Base-by-base conservation (phyloP, 2,113 vertebrate genomes). In the Hyaena hyaena region DNA sequence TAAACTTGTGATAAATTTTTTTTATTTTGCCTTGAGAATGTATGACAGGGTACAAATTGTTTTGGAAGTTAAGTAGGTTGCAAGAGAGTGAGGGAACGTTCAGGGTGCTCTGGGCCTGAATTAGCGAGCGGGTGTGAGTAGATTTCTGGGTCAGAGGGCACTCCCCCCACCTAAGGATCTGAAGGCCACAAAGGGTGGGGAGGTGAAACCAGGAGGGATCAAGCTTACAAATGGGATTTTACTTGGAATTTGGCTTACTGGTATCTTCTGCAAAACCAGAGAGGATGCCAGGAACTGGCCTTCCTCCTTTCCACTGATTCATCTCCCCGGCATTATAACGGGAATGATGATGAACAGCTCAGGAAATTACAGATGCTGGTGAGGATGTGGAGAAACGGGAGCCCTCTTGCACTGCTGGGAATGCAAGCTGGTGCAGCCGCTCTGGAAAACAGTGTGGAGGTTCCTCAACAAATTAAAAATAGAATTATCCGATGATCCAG, bases 71-170 rank as follows among this genome's bases (percentile, higher is more conserved):
- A 31, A 31, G 4, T 16, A 0, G 3, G 39, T 65, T 14, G 31
- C 19, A 8, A 2, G 7, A 2, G 65, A 33, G 10, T 2, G 4
- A 2, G 12, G 1, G 5, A 14, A n/a, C 1, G 23, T 1, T 8
- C 21, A 55, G 8, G 16, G 5, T 4, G 5, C 17, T 1, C 35
- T 39, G 0, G 0, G 2, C 15, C 84, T 58, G 68, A 50, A 7
- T 55, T 1, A 4, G 3, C 9, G 4, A 2, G 5, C 35, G 10
- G 45, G 9, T 19, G n/a, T 0, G 15, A n/a, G 53, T 5, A 2
- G 7, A 17, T 10, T 19, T 1, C 39, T 19, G 19, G 45, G 17
- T 33, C 31, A n/a, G 45, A 0, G 16, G 28, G 35, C 2, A 9
- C 21, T 45, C n/a, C 23, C 45, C 45, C 35, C 3, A 10, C 53